Percentiles rank a stretch among this genome's conserved stretches.
These are phyloP conservation scores for Acheta domesticus DNA, from an alignment of 2,888 invertebrate species.

Conservation along the genomic window DNA sequence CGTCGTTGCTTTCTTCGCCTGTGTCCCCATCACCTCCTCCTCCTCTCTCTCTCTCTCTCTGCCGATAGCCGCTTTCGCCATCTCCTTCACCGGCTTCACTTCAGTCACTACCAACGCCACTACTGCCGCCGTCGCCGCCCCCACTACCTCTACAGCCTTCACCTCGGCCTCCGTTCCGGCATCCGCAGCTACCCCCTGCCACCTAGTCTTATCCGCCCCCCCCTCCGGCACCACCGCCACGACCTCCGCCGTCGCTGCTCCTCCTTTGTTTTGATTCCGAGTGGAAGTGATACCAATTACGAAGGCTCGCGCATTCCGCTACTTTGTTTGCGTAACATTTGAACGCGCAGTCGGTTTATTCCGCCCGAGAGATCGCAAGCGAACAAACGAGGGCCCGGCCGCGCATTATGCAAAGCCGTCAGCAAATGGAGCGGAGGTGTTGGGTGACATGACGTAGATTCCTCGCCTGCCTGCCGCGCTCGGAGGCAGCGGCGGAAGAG, in stretches of 20 bases:
- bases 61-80: too few species aligned
- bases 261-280: background rate
- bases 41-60: too few species aligned
- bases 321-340: slow-evolving; percentile 18
- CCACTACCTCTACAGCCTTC: too few species aligned
- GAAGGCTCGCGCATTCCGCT: background rate
- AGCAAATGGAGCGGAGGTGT: slow-evolving; percentile 11
- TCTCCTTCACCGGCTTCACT: too few species aligned
- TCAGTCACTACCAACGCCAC: too few species aligned
- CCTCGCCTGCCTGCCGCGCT: background rate
- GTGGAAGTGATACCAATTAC: background rate
- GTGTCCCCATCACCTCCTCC: too few species aligned
- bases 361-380: background rate
- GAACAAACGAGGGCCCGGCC: background rate
- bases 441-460: background rate
- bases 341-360: background rate
- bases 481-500: background rate
- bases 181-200: background rate
- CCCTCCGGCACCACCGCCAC: background rate
- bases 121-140: too few species aligned
- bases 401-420: slow-evolving; percentile 10
- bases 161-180: background rate
- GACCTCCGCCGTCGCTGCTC: background rate
- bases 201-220: background rate
- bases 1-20: too few species aligned